Base-by-base conservation (phyloP, 2,113 vertebrate genomes). In the Trichechus manatus region DNA sequence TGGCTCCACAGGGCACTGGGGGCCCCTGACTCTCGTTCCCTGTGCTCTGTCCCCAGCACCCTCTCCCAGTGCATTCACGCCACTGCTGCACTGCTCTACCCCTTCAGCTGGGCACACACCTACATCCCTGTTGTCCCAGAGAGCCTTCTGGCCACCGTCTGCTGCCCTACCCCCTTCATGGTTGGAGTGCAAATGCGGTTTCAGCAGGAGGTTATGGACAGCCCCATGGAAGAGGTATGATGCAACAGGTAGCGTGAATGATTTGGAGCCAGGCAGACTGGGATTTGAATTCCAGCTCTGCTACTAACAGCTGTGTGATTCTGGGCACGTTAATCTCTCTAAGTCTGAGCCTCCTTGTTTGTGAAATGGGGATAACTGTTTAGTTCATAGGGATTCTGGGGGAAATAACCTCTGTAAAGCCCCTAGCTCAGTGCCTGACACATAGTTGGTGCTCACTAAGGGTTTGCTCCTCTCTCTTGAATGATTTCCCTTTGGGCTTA, bases 101-200 rank as follows among this genome's bases (percentile, higher is more conserved):
- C 99, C 59, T 99, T 99, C 98, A 99, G 98, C 95, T 99, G 99
- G 99, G 99, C 99, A 75, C 99, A 99, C 98, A 99, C 99, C 84
- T 99, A 99, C 96, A 99, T 99, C 98, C 99, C 99, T 0, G 99
- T 99, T 29, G 99, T 99, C 33, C 99, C 99, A 0, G 98, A 99
- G 97, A 99, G 99, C 96, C 99, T 99, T 50, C 99, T 99, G 2
- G 99, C 99, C 85, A 99, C 99, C 0, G 99, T 99, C 95, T 99
- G 99, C 99, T 99, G 99, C 11, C 99, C 99, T 31, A 99, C 99
- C 0, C 99, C 99, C 17, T 99, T 99, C 98, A 99, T 99, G 98
- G 99, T 99, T 0, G 99, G 99, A 11, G 99, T 99, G 70, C 99
- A 99, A 98, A 99, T 98, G 94, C 98, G 94, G 59, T 98, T 99